Base-by-base conservation (phyloP, 2,113 vertebrate genomes). In the Leptosomus discolor region DNA sequence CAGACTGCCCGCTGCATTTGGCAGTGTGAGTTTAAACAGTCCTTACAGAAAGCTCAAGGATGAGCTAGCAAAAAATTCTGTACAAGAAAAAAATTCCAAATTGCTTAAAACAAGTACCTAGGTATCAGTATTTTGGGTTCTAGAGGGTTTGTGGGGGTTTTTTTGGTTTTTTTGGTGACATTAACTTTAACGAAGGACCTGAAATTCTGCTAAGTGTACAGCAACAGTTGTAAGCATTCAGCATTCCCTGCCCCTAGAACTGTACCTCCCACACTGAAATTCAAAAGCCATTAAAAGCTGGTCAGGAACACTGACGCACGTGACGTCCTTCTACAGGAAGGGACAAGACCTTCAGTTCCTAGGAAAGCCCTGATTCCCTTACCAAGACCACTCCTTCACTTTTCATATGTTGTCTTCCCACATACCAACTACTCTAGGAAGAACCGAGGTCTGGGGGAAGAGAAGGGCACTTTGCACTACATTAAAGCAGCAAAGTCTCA, bases 231-330 rank as follows among this genome's bases (percentile, higher is more conserved):
- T 8, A 86, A 91, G 51, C 15, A 75, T 11, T 36, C 56, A 51
- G 18, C 23, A 60, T 30, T 78, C 24, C 51, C 34, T 60, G 8
- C 6, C 16, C 11, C 20, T 11, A 12, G 3, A 67, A 39, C 11
- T 32, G 5, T 18, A 70, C 32, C 64, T 74, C 48, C 69, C 48
- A 54, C 22, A 77, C 3, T n/a, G 51, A 60, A 63, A 91, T 16
- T 11, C 39, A 9, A 46, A 63, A 85, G 16, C 18, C 9, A 54
- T 39, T 64, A 81, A 65, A 58, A 75, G 18, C 22, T 32, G 30
- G 9, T 37, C 36, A 88, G n/a, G 56, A 85, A 30, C 30, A 77
- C 16, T n/a, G 15, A 51, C 2, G 0, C 0, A 1, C 6, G 9
- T 9, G 8, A 74, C 2, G 2, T 6, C 20, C n/a, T 71, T 65